Conservation (phyloP, 2,888 invertebrate species). For the Hemithea aestivaria region DNA sequence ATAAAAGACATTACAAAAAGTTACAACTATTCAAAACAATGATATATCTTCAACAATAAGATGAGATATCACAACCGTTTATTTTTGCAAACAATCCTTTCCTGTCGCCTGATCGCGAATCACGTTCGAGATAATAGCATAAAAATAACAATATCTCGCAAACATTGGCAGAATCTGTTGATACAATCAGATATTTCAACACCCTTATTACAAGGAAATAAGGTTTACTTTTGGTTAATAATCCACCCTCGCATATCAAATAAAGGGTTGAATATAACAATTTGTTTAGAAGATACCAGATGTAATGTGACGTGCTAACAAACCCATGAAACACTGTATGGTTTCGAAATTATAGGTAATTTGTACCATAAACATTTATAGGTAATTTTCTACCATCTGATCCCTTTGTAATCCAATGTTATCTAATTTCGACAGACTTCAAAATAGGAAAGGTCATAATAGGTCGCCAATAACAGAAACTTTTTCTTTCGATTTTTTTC, state of each 20-base stretch:
- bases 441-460: too few species aligned
- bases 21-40: too few species aligned
- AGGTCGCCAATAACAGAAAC: too few species aligned
- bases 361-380: too few species aligned
- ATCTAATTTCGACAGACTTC: too few species aligned
- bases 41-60: too few species aligned
- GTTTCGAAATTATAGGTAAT: conserved; percentile 14
- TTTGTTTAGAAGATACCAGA: conserved; percentile 35
- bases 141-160: conserved; percentile 20
- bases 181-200: conserved; percentile 5
- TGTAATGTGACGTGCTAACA: conserved; percentile 38
- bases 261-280: conserved; percentile 17
- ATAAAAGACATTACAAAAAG: too few species aligned
- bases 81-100: too few species aligned
- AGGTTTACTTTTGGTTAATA: conserved; percentile 14
- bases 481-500: too few species aligned
- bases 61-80: too few species aligned
- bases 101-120: conserved; percentile 33
- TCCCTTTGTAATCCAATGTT: too few species aligned
- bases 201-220: conserved; percentile 4
- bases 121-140: conserved; percentile 33
- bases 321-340: conserved; percentile 24
- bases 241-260: conserved; percentile 8
- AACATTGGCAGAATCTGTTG: conserved; percentile 9
- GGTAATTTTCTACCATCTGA: too few species aligned